Evolutionary conservation across 37 sponge, comb jelly and placozoan species (phyloP).

Genomic region (Cliona cf. orientalis): DNA sequence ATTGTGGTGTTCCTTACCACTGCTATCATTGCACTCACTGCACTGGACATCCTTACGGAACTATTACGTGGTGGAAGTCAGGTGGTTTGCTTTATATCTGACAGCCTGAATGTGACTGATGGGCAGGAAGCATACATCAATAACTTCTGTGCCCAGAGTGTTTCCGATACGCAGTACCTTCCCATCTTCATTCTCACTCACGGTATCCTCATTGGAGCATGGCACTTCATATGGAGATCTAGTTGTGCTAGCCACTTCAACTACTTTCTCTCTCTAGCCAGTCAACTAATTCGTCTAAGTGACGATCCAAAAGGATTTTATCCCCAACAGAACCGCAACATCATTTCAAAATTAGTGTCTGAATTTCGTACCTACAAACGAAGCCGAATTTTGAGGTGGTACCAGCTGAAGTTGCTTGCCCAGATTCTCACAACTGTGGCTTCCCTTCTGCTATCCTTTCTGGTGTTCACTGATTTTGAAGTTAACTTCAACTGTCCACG

Average conservation of each 20-base stretch:
- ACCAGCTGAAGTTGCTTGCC: constrained; percentile 21
- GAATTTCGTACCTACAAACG: constrained; percentile 27
- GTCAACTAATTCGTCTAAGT: constrained; percentile 21
- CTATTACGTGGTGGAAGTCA: constrained; percentile 41
- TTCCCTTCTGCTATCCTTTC: constrained; percentile 15
- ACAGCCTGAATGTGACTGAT: constrained; percentile 11
- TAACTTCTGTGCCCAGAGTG: constrained; percentile 40
- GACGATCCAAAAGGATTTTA: constrained; percentile 45
- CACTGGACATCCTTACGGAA: constrained; percentile 46
- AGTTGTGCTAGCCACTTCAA: constrained; percentile 37
- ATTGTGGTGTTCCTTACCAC: constrained; percentile 14
- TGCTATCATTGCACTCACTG: constrained; percentile 39
- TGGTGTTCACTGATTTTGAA: constrained; percentile 50
- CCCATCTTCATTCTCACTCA: constrained; percentile 40
- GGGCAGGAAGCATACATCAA: constrained; percentile 41
- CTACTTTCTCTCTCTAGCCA: constrained; percentile 46
- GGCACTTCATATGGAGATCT: constrained; percentile 59
- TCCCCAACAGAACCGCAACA: constrained; percentile 20
- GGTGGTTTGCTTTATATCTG: constrained; percentile 45
- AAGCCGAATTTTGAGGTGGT: constrained; percentile 16
- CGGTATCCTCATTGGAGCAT: constrained; percentile 14
- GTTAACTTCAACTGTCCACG: constrained; percentile 47
- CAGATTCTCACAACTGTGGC: constrained; percentile 29
- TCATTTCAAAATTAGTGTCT: constrained; percentile 6
- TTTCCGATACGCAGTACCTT: constrained; percentile 37